These are phyloP conservation scores for Centropristis striata DNA, from an alignment of 2,113 vertebrate species.

Conservation along the genomic window DNA sequence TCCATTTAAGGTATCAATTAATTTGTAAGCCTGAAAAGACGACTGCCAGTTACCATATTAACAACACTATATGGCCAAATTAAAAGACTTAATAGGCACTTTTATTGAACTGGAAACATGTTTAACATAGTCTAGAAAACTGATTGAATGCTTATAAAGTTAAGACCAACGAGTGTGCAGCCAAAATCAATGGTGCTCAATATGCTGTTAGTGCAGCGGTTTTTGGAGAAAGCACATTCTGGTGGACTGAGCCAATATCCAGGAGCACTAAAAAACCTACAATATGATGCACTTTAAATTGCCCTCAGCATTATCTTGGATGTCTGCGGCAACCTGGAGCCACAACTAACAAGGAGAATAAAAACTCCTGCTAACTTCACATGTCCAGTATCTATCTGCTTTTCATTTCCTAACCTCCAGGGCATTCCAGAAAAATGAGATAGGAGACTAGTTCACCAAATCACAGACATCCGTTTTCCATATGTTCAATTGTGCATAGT, in stretches of 20 bases:
- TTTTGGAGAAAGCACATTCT: conserved; percentile 12
- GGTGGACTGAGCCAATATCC: conserved; percentile 25
- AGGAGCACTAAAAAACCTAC: conserved; percentile 15
- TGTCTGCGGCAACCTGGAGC: conserved; percentile 18
- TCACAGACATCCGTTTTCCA: conserved; percentile 57
- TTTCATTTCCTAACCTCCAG: not conserved
- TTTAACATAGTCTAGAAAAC: conserved; percentile 28
- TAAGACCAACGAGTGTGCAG: conserved; percentile 14
- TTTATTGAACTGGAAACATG: conserved; percentile 32
- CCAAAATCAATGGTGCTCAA: conserved; percentile 38
- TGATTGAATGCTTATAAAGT: conserved; percentile 25
- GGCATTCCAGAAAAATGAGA: conserved; percentile 30
- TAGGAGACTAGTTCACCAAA: conserved; percentile 35
- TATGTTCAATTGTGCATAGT: conserved; percentile 42
- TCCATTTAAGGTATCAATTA: conserved; percentile 1
- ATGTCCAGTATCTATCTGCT: conserved; percentile 6
- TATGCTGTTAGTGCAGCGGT: conserved; percentile 24
- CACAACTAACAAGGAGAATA: conserved; percentile 17
- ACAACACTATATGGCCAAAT: conserved; percentile 9
- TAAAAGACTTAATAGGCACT: not conserved
- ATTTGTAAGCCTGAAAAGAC: not conserved
- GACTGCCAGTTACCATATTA: conserved; percentile 18
- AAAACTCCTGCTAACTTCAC: not conserved
- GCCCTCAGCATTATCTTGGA: not conserved
- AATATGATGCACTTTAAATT: conserved; percentile 16